Percentiles rank a stretch among this genome's conserved stretches.
Evolutionary conservation across 2,797 vertebrate species (phyloP).

Genomic region (Crocidura indochinensis): DNA sequence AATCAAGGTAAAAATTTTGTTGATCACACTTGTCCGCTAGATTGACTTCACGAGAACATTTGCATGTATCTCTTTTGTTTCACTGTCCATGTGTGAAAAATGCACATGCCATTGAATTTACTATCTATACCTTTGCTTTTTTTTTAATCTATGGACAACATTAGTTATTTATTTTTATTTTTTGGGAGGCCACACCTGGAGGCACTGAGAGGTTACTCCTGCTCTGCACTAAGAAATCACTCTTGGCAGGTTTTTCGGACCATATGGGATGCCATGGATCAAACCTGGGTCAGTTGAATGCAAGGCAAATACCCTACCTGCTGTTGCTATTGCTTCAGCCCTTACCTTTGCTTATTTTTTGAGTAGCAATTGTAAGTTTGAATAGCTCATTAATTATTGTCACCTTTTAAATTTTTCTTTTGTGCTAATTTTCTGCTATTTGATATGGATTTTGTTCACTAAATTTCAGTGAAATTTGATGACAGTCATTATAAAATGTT

Average conservation of each 20-base stretch:
- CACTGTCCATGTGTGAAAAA: slow-evolving; percentile 99
- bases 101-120: slow-evolving; percentile 97
- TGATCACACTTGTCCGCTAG: slow-evolving; percentile 98
- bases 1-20: slow-evolving; percentile 96
- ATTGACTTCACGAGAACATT: slow-evolving; percentile 97
- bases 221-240: no score
- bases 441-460: slow-evolving; percentile 59
- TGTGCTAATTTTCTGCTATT: slow-evolving; percentile 91
- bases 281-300: no score
- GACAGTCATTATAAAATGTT: not conserved
- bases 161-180: no score
- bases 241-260: no score
- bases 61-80: slow-evolving; percentile 97
- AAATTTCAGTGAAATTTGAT: not conserved
- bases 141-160: slow-evolving; percentile 87
- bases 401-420: slow-evolving; percentile 95
- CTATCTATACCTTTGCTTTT: slow-evolving; percentile 99
- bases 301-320: no score
- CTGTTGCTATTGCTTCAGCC: no score
- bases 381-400: slow-evolving; percentile 98
- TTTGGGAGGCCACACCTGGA: no score
- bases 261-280: no score
- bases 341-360: slow-evolving; percentile 95
- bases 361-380: slow-evolving; percentile 96
- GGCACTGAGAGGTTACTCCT: no score